phyloP scores from a whole-genome alignment of 2,888 invertebrate genomes.

The Hipparchia semele region DNA sequence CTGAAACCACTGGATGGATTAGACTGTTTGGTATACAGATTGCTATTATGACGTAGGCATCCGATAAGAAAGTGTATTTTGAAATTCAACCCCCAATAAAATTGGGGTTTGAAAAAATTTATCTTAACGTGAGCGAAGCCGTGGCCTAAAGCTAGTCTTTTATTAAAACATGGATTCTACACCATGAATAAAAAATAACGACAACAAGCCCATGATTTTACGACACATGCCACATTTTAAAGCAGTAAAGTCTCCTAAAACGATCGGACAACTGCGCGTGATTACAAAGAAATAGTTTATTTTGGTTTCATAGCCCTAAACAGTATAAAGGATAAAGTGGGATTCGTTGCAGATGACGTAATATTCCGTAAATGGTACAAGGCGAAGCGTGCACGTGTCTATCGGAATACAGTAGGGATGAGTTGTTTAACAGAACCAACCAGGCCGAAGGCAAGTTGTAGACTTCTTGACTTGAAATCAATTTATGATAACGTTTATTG shows the following conservation, averaged over 20 bases:
- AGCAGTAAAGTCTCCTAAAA: background rate
- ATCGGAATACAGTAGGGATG: constrained; percentile 23
- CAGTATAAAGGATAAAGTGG: constrained; percentile 42
- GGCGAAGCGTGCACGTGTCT: constrained; percentile 38
- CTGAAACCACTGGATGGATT: no score
- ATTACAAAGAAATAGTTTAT: constrained; percentile 21
- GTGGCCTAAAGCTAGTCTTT: no score
- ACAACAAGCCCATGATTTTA: background rate
- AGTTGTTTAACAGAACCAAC: constrained; percentile 3
- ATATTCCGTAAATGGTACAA: constrained; percentile 40
- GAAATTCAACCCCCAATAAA: no score
- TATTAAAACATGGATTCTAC: no score
- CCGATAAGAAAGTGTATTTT: no score
- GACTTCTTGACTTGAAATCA: constrained; percentile 8
- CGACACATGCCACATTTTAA: background rate
- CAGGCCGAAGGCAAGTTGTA: constrained; percentile 3
- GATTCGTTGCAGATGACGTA: constrained; percentile 45
- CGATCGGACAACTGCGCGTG: background rate
- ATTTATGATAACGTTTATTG: background rate
- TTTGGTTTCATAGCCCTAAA: constrained; percentile 26
- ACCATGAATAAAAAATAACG: background rate
- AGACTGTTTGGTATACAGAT: no score
- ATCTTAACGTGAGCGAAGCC: no score
- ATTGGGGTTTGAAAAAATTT: no score
- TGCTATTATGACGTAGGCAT: no score